Percentiles rank a stretch among this genome's conserved stretches.
Evolutionary conservation across 2,888 invertebrate species (phyloP).

Genomic region (Netelia inedita): DNA sequence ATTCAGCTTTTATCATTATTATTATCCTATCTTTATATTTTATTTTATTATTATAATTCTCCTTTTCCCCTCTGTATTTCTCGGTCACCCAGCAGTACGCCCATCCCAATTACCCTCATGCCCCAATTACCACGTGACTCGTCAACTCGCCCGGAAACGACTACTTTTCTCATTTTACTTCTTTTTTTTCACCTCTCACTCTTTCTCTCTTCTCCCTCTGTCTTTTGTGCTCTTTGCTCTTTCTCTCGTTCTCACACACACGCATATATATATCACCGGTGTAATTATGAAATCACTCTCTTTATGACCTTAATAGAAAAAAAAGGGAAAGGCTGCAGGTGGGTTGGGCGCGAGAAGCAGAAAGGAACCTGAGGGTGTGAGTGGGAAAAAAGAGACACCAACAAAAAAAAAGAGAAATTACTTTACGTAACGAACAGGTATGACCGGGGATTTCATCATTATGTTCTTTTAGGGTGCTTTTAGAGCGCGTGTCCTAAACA

Average conservation of each 20-base stretch:
- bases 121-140: slow-evolving; percentile 69
- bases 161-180: slow-evolving; percentile 68
- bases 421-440: slow-evolving; percentile 5
- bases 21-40: slow-evolving; percentile 50
- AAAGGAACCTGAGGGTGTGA: slow-evolving; percentile 16
- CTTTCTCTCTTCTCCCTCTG: slow-evolving; percentile 17
- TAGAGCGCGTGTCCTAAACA: not conserved
- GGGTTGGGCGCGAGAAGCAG: slow-evolving; percentile 24
- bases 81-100: slow-evolving; percentile 57
- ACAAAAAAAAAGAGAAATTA: slow-evolving; percentile 11
- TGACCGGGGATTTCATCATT: slow-evolving; percentile 5
- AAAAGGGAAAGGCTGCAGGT: slow-evolving; percentile 48
- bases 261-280: slow-evolving; percentile 35
- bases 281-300: slow-evolving; percentile 70
- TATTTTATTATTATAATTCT: slow-evolving; percentile 44
- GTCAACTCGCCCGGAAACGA: slow-evolving; percentile 67
- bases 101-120: slow-evolving; percentile 70
- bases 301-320: slow-evolving; percentile 69
- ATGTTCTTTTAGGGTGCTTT: not conserved
- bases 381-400: slow-evolving; percentile 34
- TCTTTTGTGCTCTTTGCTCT: slow-evolving; percentile 61
- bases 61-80: slow-evolving; percentile 50
- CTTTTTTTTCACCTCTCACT: slow-evolving; percentile 44
- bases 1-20: not conserved
- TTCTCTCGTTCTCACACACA: slow-evolving; percentile 26